Conservation (phyloP, 2,888 invertebrate species). For the Mimumesa dahlbomi region DNA sequence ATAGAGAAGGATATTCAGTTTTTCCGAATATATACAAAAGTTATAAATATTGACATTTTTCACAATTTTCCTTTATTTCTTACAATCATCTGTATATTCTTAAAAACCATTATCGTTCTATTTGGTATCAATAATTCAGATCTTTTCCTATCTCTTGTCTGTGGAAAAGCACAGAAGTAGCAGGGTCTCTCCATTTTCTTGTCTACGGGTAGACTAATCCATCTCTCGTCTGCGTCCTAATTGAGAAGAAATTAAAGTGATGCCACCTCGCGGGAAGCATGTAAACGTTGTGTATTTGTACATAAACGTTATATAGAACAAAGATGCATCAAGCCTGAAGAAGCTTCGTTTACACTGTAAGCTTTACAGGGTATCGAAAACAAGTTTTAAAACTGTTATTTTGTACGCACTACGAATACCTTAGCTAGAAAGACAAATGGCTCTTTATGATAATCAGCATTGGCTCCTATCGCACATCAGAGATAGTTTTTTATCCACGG, state of each 20-base stretch:
- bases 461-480: slow-evolving; percentile 96
- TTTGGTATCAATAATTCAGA: too few relatives aligned
- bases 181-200: too few relatives aligned
- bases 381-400: slow-evolving; percentile 15
- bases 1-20: too few relatives aligned
- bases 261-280: neutral
- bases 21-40: too few relatives aligned
- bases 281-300: neutral
- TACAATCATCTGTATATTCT: too few relatives aligned
- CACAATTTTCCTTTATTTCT: too few relatives aligned
- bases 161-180: too few relatives aligned
- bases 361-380: neutral
- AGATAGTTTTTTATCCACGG: slow-evolving; percentile 96
- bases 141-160: too few relatives aligned
- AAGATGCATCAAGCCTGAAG: neutral
- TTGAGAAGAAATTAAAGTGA: neutral
- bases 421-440: slow-evolving; percentile 84
- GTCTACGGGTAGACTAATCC: too few relatives aligned
- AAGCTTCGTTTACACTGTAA: neutral
- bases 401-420: neutral
- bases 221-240: neutral
- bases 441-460: slow-evolving; percentile 95
- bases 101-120: too few relatives aligned
- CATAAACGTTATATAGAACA: neutral
- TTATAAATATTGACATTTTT: too few relatives aligned